Evolutionary conservation across 1,140 invertebrate genomes (phyloP).

Genomic region (Drosophila serrata): DNA sequence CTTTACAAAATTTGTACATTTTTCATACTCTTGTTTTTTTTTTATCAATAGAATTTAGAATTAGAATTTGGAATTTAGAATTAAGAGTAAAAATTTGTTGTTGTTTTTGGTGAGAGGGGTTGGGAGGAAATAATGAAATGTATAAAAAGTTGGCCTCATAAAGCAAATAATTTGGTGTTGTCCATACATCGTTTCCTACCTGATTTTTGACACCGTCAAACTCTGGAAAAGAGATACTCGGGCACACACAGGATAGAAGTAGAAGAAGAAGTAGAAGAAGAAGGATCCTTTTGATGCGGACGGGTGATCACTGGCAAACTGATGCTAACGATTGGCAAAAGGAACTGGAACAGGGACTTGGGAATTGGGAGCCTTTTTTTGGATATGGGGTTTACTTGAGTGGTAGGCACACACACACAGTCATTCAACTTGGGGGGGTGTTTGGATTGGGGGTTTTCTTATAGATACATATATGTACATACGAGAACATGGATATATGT

Average conservation of each 20-base stretch:
- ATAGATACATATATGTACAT: constrained; percentile 37
- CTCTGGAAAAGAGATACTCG: constrained; percentile 10
- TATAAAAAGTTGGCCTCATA: constrained; percentile 17
- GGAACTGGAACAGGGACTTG: not conserved
- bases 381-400: not conserved
- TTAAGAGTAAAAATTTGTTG: constrained; percentile 3
- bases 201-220: constrained; percentile 5
- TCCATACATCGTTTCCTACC: constrained; percentile 14
- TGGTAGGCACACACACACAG: constrained; percentile 33
- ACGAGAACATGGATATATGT: constrained; percentile 41
- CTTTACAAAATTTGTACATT: constrained; percentile 13
- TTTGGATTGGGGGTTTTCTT: not conserved
- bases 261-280: not conserved
- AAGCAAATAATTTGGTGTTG: constrained; percentile 9
- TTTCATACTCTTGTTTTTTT: not conserved
- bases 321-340: constrained; percentile 3
- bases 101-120: not conserved
- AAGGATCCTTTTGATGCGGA: constrained; percentile 5
- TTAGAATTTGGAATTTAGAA: constrained; percentile 5
- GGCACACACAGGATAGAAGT: constrained; percentile 2
- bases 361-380: not conserved
- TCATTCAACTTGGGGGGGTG: constrained; percentile 17
- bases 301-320: constrained; percentile 10
- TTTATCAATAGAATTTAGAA: not conserved
- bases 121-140: not conserved